Conservation (phyloP, 2,797 vertebrate species). For the Agapornis canus region DNA sequence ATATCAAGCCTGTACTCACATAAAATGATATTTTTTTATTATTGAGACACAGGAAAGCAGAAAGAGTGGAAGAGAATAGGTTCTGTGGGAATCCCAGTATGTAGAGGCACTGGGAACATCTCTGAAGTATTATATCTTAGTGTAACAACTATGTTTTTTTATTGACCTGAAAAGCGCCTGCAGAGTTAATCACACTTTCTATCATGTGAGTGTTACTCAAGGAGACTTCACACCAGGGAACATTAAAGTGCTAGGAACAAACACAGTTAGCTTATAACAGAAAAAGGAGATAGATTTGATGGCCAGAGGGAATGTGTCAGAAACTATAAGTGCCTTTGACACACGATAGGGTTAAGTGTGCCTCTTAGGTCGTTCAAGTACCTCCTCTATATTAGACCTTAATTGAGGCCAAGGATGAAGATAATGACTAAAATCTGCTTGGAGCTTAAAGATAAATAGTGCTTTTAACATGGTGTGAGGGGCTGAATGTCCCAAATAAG, state of each 20-base stretch:
- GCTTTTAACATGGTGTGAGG: not conserved
- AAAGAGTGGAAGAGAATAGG: constrained; percentile 5
- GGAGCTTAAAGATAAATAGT: not conserved
- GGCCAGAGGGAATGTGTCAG: not conserved
- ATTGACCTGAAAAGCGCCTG: constrained; percentile 54
- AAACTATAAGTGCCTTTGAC: constrained; percentile 24
- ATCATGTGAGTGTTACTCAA: constrained; percentile 45
- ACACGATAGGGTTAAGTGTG: constrained; percentile 25
- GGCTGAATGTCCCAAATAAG: not conserved
- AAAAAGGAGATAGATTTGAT: not conserved
- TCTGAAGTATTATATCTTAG: constrained; percentile 40
- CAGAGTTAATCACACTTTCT: constrained; percentile 67
- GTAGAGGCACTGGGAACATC: not conserved
- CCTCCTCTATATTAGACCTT: constrained; percentile 51
- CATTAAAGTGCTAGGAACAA: constrained; percentile 56
- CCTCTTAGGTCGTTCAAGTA: constrained; percentile 60
- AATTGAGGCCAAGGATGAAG: constrained; percentile 52
- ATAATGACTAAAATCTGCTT: constrained; percentile 38
- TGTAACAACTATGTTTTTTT: constrained; percentile 35
- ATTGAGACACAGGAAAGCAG: not conserved
- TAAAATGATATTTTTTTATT: not conserved
- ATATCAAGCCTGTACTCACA: not conserved
- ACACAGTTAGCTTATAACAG: constrained; percentile 6
- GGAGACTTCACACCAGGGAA: constrained; percentile 43
- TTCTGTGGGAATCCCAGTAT: not conserved